Evolutionary conservation across 2,888 invertebrate species (phyloP).

Genomic region (Mythimna albipuncta): DNA sequence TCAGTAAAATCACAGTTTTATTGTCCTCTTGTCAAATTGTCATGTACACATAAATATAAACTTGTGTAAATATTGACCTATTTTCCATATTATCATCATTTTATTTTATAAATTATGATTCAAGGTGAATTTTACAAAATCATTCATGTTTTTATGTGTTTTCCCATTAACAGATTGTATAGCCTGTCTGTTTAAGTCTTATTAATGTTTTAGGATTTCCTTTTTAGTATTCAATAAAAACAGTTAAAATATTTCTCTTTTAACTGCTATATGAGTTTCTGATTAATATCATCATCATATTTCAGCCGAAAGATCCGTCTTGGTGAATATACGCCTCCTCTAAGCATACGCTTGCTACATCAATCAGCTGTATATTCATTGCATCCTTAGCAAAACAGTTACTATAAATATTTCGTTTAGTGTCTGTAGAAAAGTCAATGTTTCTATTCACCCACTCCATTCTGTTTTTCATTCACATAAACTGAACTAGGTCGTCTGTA

Average conservation of each 20-base stretch:
- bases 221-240: too few relatives aligned
- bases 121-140: slow-evolving; percentile 9
- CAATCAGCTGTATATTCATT: neutral
- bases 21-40: slow-evolving; percentile 8
- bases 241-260: too few relatives aligned
- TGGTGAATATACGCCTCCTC: neutral
- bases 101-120: slow-evolving; percentile 6
- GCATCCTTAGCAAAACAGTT: neutral
- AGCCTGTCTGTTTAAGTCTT: neutral
- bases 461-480: slow-evolving; percentile 5
- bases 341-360: neutral
- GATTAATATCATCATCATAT: neutral
- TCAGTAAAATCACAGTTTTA: neutral
- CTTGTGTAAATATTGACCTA: slow-evolving; percentile 7
- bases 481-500: slow-evolving; percentile 25
- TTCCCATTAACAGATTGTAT: neutral
- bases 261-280: neutral
- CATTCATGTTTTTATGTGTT: slow-evolving; percentile 6
- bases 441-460: neutral
- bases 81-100: slow-evolving; percentile 26
- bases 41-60: slow-evolving; percentile 26
- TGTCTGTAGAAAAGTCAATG: neutral
- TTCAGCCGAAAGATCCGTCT: neutral
- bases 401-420: neutral
- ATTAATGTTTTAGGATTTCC: neutral